Evolutionary conservation across 2,113 vertebrate genomes (phyloP), one percentile per base, ranked within the genome.

Genomic region (Notarius lentiginosus): DNA sequence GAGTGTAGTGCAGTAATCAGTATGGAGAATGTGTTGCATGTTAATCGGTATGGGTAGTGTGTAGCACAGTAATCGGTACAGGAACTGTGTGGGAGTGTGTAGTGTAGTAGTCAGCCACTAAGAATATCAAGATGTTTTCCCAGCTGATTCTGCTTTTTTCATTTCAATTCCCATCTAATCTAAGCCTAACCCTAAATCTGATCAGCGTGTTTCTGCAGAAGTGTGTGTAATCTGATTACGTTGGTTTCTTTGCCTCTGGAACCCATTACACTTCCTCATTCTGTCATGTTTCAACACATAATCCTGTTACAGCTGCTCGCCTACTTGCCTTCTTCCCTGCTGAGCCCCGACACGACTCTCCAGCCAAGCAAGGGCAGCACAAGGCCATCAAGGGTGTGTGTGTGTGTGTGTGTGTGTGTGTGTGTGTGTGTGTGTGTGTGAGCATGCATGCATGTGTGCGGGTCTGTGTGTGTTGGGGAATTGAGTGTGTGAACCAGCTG

Each of bases 301-400:
- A 68, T 68, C 65, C 65, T 27, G 65, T 68, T 68, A 68, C 65
- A 68, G 65, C 65, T 68, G 65, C 65, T 68, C n/a, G 65, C n/a
- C 65, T 30, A 14, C 65, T 68, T 14, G 65, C n/a, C 65, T 68
- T 68, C n/a, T 68, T n/a, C 65, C 65, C 65, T 27, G n/a, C 65
- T 30, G 65, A 68, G 65, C 5, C 65, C 65, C 5, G 65, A 68
- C 65, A 68, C 65, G 65, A 68, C 65, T 68, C 65, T 30, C n/a
- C 27, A 12, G 65, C n/a, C 65, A 68, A 68, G 65, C 65, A 68
- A 68, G 65, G 65, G 65, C 65, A 68, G n/a, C n/a, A 30, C n/a
- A 68, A 68, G 65, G 65, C 65, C 65, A 68, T n/a, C 14, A 14
- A 1, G 11, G 15, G 65, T 68, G 65, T 68, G 65, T 66, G 65